phyloP scores from a whole-genome alignment of 2,797 vertebrate genomes.

The Gouania willdenowi region DNA sequence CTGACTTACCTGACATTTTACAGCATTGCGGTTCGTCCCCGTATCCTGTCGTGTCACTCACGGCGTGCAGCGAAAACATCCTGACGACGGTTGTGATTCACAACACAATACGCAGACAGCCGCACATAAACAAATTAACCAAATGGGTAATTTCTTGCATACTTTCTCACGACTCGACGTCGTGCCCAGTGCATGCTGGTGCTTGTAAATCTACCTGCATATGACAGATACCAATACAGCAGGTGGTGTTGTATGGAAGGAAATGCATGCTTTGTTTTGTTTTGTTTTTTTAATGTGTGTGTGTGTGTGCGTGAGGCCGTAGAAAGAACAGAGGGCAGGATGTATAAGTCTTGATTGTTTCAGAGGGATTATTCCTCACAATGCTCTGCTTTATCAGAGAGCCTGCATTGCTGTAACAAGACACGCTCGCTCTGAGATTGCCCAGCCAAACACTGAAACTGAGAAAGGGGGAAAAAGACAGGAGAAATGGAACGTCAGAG shows the following conservation, averaged over 20 bases:
- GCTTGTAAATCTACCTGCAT: constrained; percentile 36
- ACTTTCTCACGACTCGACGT: constrained; percentile 49
- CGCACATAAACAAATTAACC: constrained; percentile 16
- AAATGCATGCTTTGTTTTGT: neutral
- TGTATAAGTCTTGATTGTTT: constrained; percentile 63
- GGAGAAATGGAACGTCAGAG: constrained; percentile 19
- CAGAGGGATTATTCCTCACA: constrained; percentile 61
- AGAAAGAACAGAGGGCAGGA: constrained; percentile 33
- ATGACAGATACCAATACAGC: constrained; percentile 20
- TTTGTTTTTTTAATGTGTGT: neutral
- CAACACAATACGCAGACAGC: neutral
- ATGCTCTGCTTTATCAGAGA: constrained; percentile 58
- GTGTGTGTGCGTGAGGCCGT: constrained; percentile 6
- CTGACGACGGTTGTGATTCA: constrained; percentile 3
- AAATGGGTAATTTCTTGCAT: constrained; percentile 35
- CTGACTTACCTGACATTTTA: constrained; percentile 32
- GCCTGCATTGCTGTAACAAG: constrained; percentile 60
- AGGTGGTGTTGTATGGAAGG: constrained; percentile 6
- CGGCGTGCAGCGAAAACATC: constrained; percentile 2
- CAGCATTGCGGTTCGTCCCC: neutral
- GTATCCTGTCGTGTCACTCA: constrained; percentile 6
- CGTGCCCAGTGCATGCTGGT: constrained; percentile 29
- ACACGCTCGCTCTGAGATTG: constrained; percentile 57
- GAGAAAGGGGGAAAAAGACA: constrained; percentile 13
- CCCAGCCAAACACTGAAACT: constrained; percentile 38